A percentile compares a stretch with the other conserved stretches of the same genome.
Evolutionary conservation across 1,140 invertebrate species (phyloP).

Genomic region (Luehdorfia chinensis): DNA sequence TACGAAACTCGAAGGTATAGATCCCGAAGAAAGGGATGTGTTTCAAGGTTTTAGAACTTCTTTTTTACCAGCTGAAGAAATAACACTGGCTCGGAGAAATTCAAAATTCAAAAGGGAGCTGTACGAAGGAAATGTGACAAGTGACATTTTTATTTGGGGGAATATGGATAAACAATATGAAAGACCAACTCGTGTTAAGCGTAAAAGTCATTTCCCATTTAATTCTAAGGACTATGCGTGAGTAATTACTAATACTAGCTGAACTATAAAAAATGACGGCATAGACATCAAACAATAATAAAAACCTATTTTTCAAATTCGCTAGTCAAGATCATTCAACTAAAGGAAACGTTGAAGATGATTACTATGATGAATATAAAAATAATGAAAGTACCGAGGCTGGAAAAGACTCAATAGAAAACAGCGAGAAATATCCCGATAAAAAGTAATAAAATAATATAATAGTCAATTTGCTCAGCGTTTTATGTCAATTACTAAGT

Average conservation of each 20-base stretch:
- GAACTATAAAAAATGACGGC: too few relatives aligned
- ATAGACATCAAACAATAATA: too few relatives aligned
- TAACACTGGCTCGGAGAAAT: slow-evolving; percentile 34
- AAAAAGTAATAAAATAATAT: slow-evolving; percentile 5
- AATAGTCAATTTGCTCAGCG: not conserved
- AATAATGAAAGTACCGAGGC: not conserved
- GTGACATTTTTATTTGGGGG: slow-evolving; percentile 46
- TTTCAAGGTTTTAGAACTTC: slow-evolving; percentile 66
- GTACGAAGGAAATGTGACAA: slow-evolving; percentile 39
- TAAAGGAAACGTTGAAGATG: not conserved
- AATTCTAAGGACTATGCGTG: slow-evolving; percentile 48
- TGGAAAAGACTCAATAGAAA: not conserved
- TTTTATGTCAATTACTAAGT: too few relatives aligned
- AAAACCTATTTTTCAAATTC: too few relatives aligned
- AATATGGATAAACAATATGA: slow-evolving; percentile 23
- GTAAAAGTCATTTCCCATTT: slow-evolving; percentile 43
- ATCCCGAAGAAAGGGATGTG: slow-evolving; percentile 63
- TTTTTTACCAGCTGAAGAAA: slow-evolving; percentile 57
- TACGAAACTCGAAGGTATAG: slow-evolving; percentile 48
- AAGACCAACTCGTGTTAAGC: slow-evolving; percentile 43
- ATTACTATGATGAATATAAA: slow-evolving; percentile 4
- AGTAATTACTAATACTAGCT: too few relatives aligned
- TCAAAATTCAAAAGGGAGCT: slow-evolving; percentile 28
- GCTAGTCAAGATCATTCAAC: slow-evolving; percentile 2
- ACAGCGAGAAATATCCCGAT: not conserved